Base-by-base conservation (phyloP, 2,113 vertebrate species). In the Tachysurus fulvidraco region DNA sequence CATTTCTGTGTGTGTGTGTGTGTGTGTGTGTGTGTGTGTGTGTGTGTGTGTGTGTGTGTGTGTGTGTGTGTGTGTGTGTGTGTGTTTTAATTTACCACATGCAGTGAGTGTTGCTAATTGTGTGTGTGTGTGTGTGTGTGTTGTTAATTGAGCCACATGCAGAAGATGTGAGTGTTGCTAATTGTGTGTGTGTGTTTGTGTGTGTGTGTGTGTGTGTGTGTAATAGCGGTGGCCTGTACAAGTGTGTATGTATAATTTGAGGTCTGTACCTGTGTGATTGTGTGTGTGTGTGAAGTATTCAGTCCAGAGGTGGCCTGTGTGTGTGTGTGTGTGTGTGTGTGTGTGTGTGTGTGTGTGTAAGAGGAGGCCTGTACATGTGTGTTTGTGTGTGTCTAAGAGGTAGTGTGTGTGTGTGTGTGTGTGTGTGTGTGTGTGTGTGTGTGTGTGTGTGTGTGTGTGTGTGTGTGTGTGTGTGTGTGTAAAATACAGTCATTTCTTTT, bases 111-210 rank as follows among this genome's bases (percentile, higher is more conserved):
- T 25, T 59, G 55, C 14, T 36, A 17, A 69, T 4, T 36, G 14
- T 30, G 50, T 16, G 76, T 55, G 54, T 30, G 52, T 55, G 77
- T 54, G 69, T 57, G 52, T 16, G 57, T 16, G 57, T 36, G 36
- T 50, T 19, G 54, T 81, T 67, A 64, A 78, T 50, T 25, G 21
- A 67, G 17, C 44, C 44, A 79, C 28, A 57, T 59, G 54, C 9
- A 81, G 87, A 64, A 46, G 6, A 87, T 88, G 88, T 69, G 84
- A 16, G 46, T 80, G 79, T 25, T 59, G 55, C 14, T 36, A 17
- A 69, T 4, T 36, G 14, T 30, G 65, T 57, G 50, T 14, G 74
- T 14, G 55, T 55, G 88, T 80, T 54, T 60, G 55, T 52, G 25
- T 46, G 52, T 21, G 83, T 30, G 83, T 67, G 65, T 46, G 88